Evolutionary conservation across 2,113 vertebrate genomes (phyloP).

Genomic region (Plecturocebus donacophilus): DNA sequence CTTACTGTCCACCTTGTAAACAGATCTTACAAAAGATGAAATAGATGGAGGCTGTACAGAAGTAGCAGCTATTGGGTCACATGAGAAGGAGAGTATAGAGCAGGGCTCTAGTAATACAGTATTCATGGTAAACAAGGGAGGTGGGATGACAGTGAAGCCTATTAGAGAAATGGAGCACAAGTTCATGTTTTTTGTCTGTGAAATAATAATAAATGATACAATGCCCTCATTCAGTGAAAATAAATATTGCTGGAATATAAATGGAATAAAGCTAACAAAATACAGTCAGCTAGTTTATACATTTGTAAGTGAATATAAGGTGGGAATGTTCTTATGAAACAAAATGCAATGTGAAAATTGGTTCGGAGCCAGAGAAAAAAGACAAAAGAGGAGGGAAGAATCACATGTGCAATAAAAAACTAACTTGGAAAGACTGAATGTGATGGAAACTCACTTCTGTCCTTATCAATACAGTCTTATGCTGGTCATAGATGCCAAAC

Average conservation of each 20-base stretch:
- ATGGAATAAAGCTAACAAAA: neutral
- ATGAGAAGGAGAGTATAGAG: fast-evolving
- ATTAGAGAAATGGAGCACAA: neutral
- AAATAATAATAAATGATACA: neutral
- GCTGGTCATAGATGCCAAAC: neutral
- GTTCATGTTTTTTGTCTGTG: neutral
- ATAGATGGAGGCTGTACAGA: neutral
- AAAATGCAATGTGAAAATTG: constrained; percentile 7
- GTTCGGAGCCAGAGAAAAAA: constrained; percentile 36
- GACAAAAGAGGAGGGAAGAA: neutral
- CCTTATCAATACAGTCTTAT: constrained; percentile 63
- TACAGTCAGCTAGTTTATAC: neutral
- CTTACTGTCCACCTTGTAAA: neutral
- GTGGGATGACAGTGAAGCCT: neutral
- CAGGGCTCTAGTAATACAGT: neutral
- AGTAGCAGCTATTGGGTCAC: neutral
- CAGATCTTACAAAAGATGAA: neutral
- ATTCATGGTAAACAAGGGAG: neutral
- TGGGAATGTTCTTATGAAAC: neutral
- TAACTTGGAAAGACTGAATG: constrained; percentile 28
- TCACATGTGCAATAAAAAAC: neutral
- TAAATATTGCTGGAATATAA: neutral
- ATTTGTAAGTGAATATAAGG: neutral
- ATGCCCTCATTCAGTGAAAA: neutral
- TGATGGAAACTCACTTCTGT: constrained; percentile 60